Base-by-base conservation (phyloP, 2,888 invertebrate species). In the Phengaris alcon region DNA sequence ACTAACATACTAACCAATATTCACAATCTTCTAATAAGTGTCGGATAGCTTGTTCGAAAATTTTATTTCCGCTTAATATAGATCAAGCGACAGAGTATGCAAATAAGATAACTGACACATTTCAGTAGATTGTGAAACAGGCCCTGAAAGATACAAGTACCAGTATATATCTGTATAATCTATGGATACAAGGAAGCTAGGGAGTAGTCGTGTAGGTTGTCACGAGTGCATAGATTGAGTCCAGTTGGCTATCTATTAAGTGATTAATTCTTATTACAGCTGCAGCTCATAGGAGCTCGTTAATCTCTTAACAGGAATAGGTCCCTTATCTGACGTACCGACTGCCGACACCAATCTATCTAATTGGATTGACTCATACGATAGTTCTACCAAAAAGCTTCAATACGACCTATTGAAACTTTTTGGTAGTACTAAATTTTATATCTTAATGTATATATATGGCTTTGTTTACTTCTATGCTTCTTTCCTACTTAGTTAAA, bases 251-350 rank as follows among this genome's bases (percentile, higher is more conserved):
- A 51, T 48, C 48, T 70, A 72, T 72, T 52, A 54, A 35, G 52
- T 72, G 54, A 72, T 72, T 72, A 72, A 72, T 54, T 54, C 13
- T 51, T 13, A 72, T 72, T 72, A 54, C 72, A 54, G 51, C 72
- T 55, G 13, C 54, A 59, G 12, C 7, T 48, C 68, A 2, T 44
- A 7, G 12, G 22, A 68, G 68, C 22, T 69, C 46, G 15, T 69
- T 51, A 22, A 72, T 35, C 64, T 64, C 64, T 64, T 64, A 64
- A 64, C 64, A 44, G 22, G 59, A 9, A 57, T 8, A 59, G 59
- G 59, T 59, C 12, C 64, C 64, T 64, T 64, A 44, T 64, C 59
- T 35, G 22, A 57, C 15, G 13, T 54, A 10, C 22, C 35, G 12
- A 54, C 54, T 54, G 35, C 35, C 72, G 72, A 54, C 72, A 52